These are phyloP conservation scores for Geococcyx californianus DNA, from an alignment of 2,113 vertebrate species.

Conservation along the genomic window DNA sequence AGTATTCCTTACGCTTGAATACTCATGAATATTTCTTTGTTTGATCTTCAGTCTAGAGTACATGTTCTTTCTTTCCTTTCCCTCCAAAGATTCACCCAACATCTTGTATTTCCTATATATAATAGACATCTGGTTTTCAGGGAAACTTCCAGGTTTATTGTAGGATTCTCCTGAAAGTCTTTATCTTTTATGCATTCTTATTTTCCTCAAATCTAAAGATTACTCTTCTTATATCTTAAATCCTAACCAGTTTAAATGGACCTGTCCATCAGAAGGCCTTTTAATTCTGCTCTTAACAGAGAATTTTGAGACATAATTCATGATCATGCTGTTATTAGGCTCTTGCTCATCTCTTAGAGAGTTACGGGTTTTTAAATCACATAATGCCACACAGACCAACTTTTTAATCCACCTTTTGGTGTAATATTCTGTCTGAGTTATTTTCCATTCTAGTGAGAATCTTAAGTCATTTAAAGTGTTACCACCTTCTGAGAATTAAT, in stretches of 20 bases:
- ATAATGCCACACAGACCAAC: neutral
- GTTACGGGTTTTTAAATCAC: neutral
- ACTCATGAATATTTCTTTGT: neutral
- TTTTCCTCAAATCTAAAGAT: neutral
- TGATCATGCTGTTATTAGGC: neutral
- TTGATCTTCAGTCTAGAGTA: neutral
- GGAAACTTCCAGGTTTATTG: neutral
- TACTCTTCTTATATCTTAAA: neutral
- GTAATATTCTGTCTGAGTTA: neutral
- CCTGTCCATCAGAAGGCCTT: neutral
- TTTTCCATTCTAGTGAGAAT: neutral
- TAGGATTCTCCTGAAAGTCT: neutral
- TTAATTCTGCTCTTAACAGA: neutral
- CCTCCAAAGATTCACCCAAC: neutral
- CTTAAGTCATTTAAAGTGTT: neutral
- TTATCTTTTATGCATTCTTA: neutral
- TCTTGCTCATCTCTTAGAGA: neutral
- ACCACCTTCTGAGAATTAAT: neutral
- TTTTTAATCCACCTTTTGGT: neutral
- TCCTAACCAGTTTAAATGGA: neutral
- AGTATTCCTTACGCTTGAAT: neutral
- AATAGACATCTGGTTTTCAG: neutral
- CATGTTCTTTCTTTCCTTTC: neutral
- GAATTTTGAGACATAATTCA: neutral
- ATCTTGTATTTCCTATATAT: neutral